Conservation (phyloP, 2,888 invertebrate genomes). For the Aleiodes alternator region DNA sequence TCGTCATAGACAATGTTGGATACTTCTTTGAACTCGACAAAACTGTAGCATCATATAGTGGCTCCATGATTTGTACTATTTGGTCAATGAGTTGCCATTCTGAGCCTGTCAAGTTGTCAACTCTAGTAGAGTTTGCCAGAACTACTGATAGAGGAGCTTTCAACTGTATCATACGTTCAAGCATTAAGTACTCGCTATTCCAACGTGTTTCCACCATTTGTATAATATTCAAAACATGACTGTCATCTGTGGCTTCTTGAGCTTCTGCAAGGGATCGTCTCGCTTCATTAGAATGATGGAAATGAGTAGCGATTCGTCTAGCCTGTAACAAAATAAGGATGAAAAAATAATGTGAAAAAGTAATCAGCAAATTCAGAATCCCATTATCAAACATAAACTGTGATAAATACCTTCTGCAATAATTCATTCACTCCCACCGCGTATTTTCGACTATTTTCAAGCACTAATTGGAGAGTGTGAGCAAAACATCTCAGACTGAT, state of each 20-base stretch:
- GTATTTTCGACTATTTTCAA: conserved; percentile 29
- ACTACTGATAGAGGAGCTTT: conserved; percentile 30
- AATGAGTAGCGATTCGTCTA: conserved; percentile 43
- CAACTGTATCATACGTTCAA: conserved; percentile 24
- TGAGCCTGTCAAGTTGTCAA: conserved; percentile 12
- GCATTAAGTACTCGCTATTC: conserved; percentile 38
- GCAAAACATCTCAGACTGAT: conserved; percentile 40
- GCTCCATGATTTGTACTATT: conserved; percentile 29
- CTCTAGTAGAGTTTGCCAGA: conserved; percentile 10
- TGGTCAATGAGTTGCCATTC: conserved; percentile 33
- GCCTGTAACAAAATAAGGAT: conserved; percentile 22
- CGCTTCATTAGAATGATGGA: conserved; percentile 45
- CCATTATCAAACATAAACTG: not conserved
- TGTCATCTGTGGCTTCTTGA: conserved; percentile 29
- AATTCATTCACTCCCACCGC: too few relatives aligned
- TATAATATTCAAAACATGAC: conserved; percentile 32
- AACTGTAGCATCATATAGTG: conserved; percentile 38
- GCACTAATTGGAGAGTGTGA: conserved; percentile 32
- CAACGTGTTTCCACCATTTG: conserved; percentile 44
- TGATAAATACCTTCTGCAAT: conserved; percentile 5
- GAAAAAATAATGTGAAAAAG: not conserved
- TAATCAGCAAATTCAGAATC: not conserved
- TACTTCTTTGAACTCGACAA: conserved; percentile 38
- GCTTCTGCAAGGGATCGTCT: conserved; percentile 35
- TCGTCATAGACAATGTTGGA: conserved; percentile 36